Conservation (phyloP, 2,113 vertebrate species). For the Ictidomys tridecemlineatus region DNA sequence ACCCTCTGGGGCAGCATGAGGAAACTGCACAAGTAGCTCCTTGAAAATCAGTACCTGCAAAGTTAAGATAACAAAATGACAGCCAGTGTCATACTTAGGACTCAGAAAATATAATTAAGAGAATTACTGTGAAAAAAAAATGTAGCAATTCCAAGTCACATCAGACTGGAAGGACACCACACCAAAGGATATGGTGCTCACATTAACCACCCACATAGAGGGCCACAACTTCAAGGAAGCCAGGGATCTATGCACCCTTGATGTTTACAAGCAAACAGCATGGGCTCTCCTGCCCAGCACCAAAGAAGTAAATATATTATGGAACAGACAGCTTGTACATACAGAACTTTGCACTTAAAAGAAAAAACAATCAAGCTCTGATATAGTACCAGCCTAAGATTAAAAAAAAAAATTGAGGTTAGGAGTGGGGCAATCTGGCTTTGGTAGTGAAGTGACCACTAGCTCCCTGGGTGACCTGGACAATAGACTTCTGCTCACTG, state of each 20-base stretch:
- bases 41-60: neutral
- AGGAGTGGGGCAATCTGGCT: neutral
- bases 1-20: neutral
- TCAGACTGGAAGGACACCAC: neutral
- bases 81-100: neutral
- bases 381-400: neutral
- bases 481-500: neutral
- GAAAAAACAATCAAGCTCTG: neutral
- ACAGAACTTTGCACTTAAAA: neutral
- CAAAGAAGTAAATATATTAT: neutral
- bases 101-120: neutral
- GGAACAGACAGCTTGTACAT: neutral
- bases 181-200: neutral
- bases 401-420: neutral
- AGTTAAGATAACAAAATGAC: slow-evolving; percentile 37
- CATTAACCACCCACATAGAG: neutral
- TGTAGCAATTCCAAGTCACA: neutral
- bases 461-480: neutral
- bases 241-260: neutral
- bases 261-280: neutral
- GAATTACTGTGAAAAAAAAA: neutral
- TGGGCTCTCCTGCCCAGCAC: neutral
- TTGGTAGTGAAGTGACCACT: neutral
- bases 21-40: neutral
- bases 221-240: neutral